Conservation (phyloP, 2,797 vertebrate species). For the Lepilemur ruficaudatus region DNA sequence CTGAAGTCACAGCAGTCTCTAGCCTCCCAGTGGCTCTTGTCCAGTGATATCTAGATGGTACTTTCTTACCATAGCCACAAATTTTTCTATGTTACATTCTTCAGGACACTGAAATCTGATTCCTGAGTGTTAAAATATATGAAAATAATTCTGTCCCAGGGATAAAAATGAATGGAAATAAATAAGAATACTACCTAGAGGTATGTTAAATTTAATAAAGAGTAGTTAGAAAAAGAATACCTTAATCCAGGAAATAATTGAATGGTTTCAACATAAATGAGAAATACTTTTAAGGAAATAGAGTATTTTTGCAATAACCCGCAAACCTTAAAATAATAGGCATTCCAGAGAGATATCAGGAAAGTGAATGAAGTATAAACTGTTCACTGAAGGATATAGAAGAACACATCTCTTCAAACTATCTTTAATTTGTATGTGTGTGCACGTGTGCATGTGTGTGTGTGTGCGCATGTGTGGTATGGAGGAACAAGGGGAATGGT, state of each 20-base stretch:
- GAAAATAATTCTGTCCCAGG: neutral
- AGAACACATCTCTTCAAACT: neutral
- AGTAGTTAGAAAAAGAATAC: neutral
- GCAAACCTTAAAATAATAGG: neutral
- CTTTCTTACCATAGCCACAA: neutral
- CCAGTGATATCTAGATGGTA: neutral
- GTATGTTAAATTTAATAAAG: neutral
- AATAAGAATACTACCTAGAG: neutral
- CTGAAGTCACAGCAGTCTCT: neutral
- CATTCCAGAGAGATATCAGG: neutral
- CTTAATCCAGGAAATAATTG: neutral
- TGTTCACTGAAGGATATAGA: neutral
- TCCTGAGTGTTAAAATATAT: neutral
- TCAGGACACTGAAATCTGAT: neutral
- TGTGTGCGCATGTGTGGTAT: rapidly evolving
- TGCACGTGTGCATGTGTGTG: no score
- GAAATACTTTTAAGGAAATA: neutral
- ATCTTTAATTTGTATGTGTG: neutral
- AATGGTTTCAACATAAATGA: neutral
- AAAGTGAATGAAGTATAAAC: neutral
- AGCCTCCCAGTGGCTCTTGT: rapidly evolving
- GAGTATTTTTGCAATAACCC: neutral
- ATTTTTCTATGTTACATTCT: neutral
- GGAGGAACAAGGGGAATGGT: neutral
- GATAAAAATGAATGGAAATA: neutral